phyloP scores from a whole-genome alignment of 1,140 invertebrate genomes.

The Pinna nobilis region DNA sequence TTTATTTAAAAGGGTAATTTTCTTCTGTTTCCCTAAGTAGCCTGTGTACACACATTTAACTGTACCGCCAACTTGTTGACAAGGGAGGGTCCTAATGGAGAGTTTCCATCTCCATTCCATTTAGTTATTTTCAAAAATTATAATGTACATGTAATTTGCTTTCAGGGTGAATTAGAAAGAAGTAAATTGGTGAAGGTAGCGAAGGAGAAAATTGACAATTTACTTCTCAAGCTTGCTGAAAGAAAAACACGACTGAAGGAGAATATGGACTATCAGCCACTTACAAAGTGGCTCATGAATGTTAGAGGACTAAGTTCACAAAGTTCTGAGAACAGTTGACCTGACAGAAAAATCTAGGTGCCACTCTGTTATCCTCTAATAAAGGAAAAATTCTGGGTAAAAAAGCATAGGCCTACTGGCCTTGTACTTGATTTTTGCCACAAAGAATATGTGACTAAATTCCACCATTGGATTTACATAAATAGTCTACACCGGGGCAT shows the following conservation, averaged over 20 bases:
- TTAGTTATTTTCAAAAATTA: not conserved
- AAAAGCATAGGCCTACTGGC: too few relatives aligned
- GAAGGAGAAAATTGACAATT: constrained; percentile 41
- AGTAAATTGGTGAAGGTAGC: constrained; percentile 42
- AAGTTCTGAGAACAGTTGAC: too few relatives aligned
- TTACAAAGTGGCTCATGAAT: constrained; percentile 49
- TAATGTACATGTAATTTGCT: not conserved
- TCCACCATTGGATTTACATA: too few relatives aligned
- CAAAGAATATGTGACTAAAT: too few relatives aligned
- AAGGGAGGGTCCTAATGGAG: not conserved
- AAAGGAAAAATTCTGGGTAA: too few relatives aligned
- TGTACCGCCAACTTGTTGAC: not conserved
- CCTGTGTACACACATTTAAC: not conserved
- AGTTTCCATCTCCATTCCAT: not conserved
- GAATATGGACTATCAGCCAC: constrained; percentile 42
- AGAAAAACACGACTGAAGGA: constrained; percentile 51
- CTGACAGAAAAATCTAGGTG: too few relatives aligned
- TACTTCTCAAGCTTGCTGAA: constrained; percentile 38
- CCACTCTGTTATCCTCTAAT: too few relatives aligned
- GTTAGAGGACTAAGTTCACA: constrained; percentile 39
- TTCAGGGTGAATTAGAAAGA: constrained; percentile 49
- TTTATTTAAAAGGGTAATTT: too few relatives aligned
- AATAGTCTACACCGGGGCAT: too few relatives aligned
- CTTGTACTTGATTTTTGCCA: too few relatives aligned
- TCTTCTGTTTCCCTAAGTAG: not conserved